Evolutionary conservation across 2,113 vertebrate genomes (phyloP).

Genomic region (Phodopus roborovskii): DNA sequence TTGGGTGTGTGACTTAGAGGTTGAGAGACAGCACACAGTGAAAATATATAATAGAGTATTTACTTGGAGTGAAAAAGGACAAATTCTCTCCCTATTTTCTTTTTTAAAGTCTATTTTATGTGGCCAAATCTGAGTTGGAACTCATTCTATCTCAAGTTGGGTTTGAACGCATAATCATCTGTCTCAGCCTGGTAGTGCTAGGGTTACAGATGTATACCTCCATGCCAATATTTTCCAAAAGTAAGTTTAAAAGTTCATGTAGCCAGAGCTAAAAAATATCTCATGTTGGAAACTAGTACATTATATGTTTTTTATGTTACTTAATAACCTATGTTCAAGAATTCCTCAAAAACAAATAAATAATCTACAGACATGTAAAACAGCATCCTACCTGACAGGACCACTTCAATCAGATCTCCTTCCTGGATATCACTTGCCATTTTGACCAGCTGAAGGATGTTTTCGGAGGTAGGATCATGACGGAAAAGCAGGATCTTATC

Average conservation of each 20-base stretch:
- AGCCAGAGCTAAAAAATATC: neutral
- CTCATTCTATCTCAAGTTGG: neutral
- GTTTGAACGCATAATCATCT: neutral
- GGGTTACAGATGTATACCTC: no score
- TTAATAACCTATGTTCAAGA: neutral
- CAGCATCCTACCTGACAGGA: constrained; percentile 90
- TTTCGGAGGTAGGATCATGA: constrained; percentile 92
- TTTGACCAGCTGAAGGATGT: constrained; percentile 93
- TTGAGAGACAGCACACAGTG: neutral
- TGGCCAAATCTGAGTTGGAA: neutral
- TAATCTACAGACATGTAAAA: neutral
- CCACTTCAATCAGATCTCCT: constrained; percentile 94
- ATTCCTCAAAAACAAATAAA: constrained; percentile 34
- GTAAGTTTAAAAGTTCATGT: neutral
- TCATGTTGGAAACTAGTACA: neutral
- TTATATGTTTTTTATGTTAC: neutral
- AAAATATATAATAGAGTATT: neutral
- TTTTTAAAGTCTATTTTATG: neutral
- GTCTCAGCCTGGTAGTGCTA: neutral
- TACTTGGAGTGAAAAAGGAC: neutral
- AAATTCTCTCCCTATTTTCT: neutral
- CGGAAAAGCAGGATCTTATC: constrained; percentile 96
- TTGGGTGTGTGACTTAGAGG: neutral
- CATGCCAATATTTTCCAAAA: neutral
- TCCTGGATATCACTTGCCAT: constrained; percentile 92